Percentiles rank a stretch among this genome's conserved stretches.
These are phyloP conservation scores for Leucania comma DNA, from an alignment of 2,888 invertebrate genomes.

Conservation along the genomic window DNA sequence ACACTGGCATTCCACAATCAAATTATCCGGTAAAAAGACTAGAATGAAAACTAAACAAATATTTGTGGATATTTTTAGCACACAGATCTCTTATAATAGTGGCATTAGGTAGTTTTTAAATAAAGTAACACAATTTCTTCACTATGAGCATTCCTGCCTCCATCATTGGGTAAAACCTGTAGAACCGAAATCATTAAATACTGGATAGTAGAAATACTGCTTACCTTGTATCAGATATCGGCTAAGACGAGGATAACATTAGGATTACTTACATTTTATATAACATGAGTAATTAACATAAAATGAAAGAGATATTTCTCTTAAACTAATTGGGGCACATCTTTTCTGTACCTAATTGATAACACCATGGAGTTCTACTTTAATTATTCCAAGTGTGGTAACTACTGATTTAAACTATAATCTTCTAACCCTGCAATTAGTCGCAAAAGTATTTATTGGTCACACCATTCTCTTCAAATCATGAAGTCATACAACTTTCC, in stretches of 20 bases:
- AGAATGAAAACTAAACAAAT: constrained; percentile 13
- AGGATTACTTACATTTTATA: neutral
- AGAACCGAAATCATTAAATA: constrained; percentile 23
- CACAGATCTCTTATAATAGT: neutral
- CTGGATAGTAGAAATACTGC: constrained; percentile 43
- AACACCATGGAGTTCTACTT: neutral
- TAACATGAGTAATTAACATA: constrained; percentile 2
- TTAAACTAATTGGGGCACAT: constrained; percentile 7
- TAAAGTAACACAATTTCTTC: constrained; percentile 1
- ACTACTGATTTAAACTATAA: neutral
- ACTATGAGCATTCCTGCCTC: neutral
- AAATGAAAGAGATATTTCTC: neutral
- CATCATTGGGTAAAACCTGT: neutral
- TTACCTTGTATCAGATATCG: constrained; percentile 14
- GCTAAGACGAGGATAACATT: constrained; percentile 7
- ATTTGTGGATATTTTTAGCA: constrained; percentile 3
- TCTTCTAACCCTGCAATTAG: neutral
- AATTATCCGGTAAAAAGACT: constrained; percentile 19
- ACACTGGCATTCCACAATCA: neutral
- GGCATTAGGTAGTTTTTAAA: neutral
- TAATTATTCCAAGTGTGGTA: constrained; percentile 2
- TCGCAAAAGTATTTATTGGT: constrained; percentile 23
- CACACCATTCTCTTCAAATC: constrained; percentile 15
- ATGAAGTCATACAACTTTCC: constrained; percentile 14
- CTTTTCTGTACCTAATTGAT: neutral